phyloP scores from a whole-genome alignment of 2,797 vertebrate genomes.

The Lerista edwardsae region DNA sequence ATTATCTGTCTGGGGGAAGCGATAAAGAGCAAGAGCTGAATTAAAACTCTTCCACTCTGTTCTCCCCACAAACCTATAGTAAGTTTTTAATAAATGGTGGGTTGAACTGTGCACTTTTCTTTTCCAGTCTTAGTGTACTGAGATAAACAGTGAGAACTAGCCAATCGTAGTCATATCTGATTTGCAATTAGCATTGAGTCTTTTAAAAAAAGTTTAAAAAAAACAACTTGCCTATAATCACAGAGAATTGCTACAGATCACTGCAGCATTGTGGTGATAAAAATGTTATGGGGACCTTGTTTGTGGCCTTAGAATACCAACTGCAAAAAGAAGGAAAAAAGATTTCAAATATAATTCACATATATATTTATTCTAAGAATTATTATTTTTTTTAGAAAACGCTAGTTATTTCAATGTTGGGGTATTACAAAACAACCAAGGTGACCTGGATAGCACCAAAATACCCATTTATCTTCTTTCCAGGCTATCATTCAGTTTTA shows the following conservation, averaged over 20 bases:
- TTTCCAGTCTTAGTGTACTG: too few relatives aligned
- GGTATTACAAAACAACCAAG: neutral
- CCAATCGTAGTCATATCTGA: too few relatives aligned
- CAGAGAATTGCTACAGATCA: neutral
- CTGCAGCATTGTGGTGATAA: neutral
- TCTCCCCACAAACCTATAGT: too few relatives aligned
- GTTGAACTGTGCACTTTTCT: too few relatives aligned
- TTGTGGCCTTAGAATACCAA: neutral
- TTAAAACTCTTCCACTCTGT: too few relatives aligned
- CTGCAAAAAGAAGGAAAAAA: neutral
- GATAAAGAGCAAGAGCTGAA: too few relatives aligned
- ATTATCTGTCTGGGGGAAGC: neutral
- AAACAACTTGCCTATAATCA: neutral
- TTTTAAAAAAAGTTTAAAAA: neutral
- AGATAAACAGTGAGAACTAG: too few relatives aligned
- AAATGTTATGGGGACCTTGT: neutral
- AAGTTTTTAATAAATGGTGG: too few relatives aligned
- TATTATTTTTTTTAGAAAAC: too few relatives aligned
- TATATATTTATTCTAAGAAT: conserved; percentile 5
- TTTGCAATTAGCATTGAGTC: too few relatives aligned
- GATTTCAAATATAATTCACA: neutral
- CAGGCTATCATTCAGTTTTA: neutral
- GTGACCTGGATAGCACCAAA: neutral
- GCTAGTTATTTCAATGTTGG: neutral
- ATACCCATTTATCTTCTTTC: conserved; percentile 32